Evolutionary conservation across 1,140 invertebrate species (phyloP), one percentile per base, ranked within the genome.

Genomic region (Drosophila miranda): DNA sequence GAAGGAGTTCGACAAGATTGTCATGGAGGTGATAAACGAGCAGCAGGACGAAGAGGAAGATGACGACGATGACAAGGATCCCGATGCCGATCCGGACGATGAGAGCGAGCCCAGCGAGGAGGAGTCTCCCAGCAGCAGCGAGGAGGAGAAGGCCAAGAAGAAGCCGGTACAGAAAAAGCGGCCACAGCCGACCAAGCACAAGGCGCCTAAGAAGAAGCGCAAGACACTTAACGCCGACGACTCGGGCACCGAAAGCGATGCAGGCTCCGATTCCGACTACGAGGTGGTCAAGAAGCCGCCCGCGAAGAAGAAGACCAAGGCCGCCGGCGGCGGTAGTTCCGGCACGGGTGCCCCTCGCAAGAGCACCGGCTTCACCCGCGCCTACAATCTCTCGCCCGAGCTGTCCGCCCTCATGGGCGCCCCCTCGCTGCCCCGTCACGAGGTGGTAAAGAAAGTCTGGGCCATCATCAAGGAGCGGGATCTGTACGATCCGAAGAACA

Each of bases 381-480:
- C 95, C 4, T 95, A 96, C 82, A 95, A 94, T 51, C 92, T 99
- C n/a, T 97, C 96, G 0, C 95, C 96, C 3, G 96, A 97, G 59
- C 91, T 99, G 26, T 95, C 97, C 0, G 94, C 95, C 6, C 92
- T 99, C 0, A 95, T 99, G 91, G 97, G 97, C 1, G 93, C 95
- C 58, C 95, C 97, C 41, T 92, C 94, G 56, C 95, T 98, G 95
- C 95, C 97, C 0, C 94, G 97, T 44, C 96, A 98, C 89, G 97
- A 98, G 91, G 97, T 98, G 1, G 97, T 99, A 13, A 98, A 97
- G 90, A 96, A 96, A 79, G 94, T 99, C 34, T 98, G 97, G 97
- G 94, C 94, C 16, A 96, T 98, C 74, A 97, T 98, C 75, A 98
- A 98, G 91, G 97, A 98, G 91, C 95, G 95, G 59, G 95, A 98